Conservation (phyloP, 92 coral and sea anemone species). For the Porites rus region DNA sequence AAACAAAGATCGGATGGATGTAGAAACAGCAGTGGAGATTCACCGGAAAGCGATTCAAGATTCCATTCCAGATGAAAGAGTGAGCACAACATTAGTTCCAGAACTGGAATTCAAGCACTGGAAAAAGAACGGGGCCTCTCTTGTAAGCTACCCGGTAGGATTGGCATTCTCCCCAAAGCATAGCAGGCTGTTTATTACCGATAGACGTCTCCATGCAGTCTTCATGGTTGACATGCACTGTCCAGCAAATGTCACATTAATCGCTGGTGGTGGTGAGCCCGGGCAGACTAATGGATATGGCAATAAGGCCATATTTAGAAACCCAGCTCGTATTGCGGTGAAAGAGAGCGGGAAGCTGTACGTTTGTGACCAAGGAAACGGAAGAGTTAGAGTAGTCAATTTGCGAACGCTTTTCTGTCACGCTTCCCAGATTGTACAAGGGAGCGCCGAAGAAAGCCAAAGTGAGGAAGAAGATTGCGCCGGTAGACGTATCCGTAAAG, state of each 20-base stretch:
- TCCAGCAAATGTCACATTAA: slow-evolving; percentile 62
- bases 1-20: no score
- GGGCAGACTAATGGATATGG: slow-evolving; percentile 66
- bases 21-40: no score
- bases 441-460: slow-evolving; percentile 31
- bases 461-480: slow-evolving; percentile 60
- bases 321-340: slow-evolving; percentile 55
- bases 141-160: slow-evolving; percentile 47
- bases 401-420: slow-evolving; percentile 53
- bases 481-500: slow-evolving; percentile 47
- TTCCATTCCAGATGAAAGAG: slow-evolving; percentile 20
- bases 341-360: slow-evolving; percentile 21
- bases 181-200: slow-evolving; percentile 63
- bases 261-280: slow-evolving; percentile 64
- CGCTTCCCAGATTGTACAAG: slow-evolving; percentile 44
- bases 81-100: slow-evolving; percentile 42
- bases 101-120: slow-evolving; percentile 60
- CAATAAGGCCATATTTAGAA: slow-evolving; percentile 52
- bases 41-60: no score
- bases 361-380: slow-evolving; percentile 62
- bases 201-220: slow-evolving; percentile 49
- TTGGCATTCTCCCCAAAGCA: slow-evolving; percentile 57
- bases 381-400: slow-evolving; percentile 53
- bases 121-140: slow-evolving; percentile 28
- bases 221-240: slow-evolving; percentile 69